Base-by-base conservation (phyloP, 2,113 vertebrate genomes). In the Phalacrocorax carbo region DNA sequence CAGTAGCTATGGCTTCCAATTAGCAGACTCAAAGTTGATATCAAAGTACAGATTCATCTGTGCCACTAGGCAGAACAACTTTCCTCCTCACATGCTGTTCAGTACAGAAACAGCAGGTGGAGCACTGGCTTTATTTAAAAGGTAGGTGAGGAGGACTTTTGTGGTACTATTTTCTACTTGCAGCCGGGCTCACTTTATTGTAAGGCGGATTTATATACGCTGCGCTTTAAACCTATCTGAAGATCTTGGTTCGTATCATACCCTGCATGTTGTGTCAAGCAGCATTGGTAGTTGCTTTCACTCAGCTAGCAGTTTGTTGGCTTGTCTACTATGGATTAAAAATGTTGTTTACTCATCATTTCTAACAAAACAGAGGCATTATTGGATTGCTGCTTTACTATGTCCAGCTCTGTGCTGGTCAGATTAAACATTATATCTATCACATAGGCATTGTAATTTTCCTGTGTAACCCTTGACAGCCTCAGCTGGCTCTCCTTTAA, bases 91-190 rank as follows among this genome's bases (percentile, higher is more conserved):
- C 13, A 0, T 93, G 94, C 91, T 42, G 62, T 78, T 83, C 46
- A 2, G 2, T 16, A 17, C 22, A 54, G 32, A 57, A 95, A 95
- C 97, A 60, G 94, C 92, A 98, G 98, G 49, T 97, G 97, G 97
- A 96, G 97, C 96, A 94, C 54, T 82, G 83, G 91, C 73, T 88
- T 51, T 86, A 38, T 87, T 11, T 86, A 58, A 91, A 82, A 55
- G 44, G 21, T 5, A 11, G 14, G 19, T 0, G 58, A 57, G 36
- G 46, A 40, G 66, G 20, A n/a, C 42, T 80, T 84, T 51, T 38
- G 5, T 5, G 22, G 10, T 72, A 19, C 18, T 81, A 55, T 90
- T 96, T 85, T 51, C 27, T 91, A 4, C n/a, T 48, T 85, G 44
- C 5, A 4, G 64, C 52, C 5, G 4, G 64, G 46, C 51, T 85